These are phyloP conservation scores for Phoenicopterus ruber DNA, from an alignment of 2,113 vertebrate genomes.

Conservation along the genomic window DNA sequence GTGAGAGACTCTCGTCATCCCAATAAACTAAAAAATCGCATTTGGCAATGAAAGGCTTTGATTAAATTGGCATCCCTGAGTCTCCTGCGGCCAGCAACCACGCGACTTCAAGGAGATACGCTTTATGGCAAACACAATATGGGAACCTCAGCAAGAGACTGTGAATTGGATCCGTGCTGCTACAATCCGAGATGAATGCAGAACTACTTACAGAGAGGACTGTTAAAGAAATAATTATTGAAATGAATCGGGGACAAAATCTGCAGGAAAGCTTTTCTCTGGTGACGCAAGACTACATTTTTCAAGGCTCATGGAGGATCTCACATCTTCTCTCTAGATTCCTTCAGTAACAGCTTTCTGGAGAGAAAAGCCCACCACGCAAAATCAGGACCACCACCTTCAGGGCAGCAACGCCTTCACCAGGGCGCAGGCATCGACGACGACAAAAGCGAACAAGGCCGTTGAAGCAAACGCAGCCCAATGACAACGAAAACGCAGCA, in stretches of 20 bases:
- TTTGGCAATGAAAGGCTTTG: neutral
- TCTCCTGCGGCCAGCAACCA: neutral
- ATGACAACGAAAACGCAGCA: neutral
- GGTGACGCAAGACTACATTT: neutral
- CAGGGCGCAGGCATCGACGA: neutral
- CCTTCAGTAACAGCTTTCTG: neutral
- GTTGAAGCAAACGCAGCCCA: neutral
- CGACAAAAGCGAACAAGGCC: no score
- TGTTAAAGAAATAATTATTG: neutral
- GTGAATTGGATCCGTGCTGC: neutral
- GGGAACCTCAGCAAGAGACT: neutral
- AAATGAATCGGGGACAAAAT: neutral
- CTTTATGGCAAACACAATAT: neutral
- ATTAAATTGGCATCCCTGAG: neutral
- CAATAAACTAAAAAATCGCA: neutral
- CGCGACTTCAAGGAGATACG: neutral
- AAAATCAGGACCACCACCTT: neutral
- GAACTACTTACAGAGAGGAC: neutral
- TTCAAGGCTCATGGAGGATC: fast-evolving
- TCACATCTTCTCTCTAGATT: neutral
- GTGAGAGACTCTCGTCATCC: neutral
- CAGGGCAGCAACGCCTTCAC: neutral
- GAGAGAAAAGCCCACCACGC: neutral
- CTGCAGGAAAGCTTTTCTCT: neutral
- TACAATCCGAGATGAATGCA: neutral